Conservation (phyloP, 2,113 vertebrate species). For the Ondatra zibethicus region DNA sequence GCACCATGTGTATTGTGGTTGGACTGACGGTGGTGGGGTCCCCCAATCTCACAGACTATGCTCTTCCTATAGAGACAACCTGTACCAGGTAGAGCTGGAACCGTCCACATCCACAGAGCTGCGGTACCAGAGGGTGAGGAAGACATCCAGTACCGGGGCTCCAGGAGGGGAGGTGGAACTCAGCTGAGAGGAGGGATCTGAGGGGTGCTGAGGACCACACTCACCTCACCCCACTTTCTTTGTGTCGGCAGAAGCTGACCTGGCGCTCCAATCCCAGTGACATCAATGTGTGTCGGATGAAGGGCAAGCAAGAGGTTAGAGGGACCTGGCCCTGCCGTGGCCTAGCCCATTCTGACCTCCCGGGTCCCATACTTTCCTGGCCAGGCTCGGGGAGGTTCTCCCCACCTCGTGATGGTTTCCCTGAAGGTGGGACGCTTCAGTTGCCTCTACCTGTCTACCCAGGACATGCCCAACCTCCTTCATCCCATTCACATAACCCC, state of each 20-base stretch:
- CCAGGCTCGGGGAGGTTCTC: background rate
- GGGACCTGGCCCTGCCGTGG: too few species aligned
- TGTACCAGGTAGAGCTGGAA: conserved; percentile 95
- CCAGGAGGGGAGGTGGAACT: background rate
- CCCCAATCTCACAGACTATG: background rate
- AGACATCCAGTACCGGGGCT: background rate
- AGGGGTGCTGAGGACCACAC: background rate
- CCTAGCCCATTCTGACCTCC: too few species aligned
- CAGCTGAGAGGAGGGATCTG: background rate
- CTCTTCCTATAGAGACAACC: conserved; percentile 90
- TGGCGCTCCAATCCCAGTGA: conserved; percentile 97
- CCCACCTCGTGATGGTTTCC: background rate
- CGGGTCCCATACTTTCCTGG: background rate
- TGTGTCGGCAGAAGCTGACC: conserved; percentile 90
- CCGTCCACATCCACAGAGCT: conserved; percentile 89
- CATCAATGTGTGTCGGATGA: conserved; percentile 97
- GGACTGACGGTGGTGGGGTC: background rate
- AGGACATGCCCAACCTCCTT: background rate
- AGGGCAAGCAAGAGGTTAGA: conserved; percentile 96
- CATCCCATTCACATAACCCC: background rate
- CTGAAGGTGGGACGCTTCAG: fast-evolving
- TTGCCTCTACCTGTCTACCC: background rate
- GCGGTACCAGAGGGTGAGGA: conserved; percentile 94
- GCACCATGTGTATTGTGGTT: background rate
- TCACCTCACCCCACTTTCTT: background rate